phyloP scores from a whole-genome alignment of 2,888 invertebrate species.

The Eilema sororculum region DNA sequence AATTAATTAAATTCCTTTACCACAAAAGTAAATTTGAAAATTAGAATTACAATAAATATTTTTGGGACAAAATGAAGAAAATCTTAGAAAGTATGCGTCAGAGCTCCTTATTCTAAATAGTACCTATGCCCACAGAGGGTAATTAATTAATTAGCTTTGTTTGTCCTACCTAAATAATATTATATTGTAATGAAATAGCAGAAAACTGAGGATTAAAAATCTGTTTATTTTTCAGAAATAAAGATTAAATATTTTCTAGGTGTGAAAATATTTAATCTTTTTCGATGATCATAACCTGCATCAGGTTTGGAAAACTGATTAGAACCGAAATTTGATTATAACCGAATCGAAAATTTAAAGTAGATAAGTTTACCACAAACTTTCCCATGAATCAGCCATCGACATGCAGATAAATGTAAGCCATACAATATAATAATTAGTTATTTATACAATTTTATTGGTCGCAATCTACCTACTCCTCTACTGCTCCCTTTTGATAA shows the following conservation, averaged over 20 bases:
- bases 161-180: too few species aligned
- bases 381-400: slow-evolving; percentile 14
- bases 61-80: too few species aligned
- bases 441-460: slow-evolving; percentile 38
- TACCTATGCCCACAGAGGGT: not conserved
- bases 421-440: slow-evolving; percentile 18
- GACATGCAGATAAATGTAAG: slow-evolving; percentile 17
- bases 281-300: not conserved
- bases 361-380: not conserved
- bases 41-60: too few species aligned
- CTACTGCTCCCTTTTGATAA: slow-evolving; percentile 23
- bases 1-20: too few species aligned
- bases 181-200: too few species aligned
- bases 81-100: too few species aligned
- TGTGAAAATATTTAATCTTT: too few species aligned
- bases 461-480: slow-evolving; percentile 31
- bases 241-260: not conserved
- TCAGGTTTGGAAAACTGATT: not conserved
- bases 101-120: not conserved
- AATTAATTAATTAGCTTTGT: too few species aligned
- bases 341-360: too few species aligned
- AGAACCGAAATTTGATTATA: too few species aligned
- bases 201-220: too few species aligned
- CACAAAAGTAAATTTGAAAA: too few species aligned
- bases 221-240: not conserved